A percentile compares a stretch with the other conserved stretches of the same genome.
These are phyloP conservation scores for Cromileptes altivelis DNA, from an alignment of 2,113 vertebrate genomes.

Conservation along the genomic window DNA sequence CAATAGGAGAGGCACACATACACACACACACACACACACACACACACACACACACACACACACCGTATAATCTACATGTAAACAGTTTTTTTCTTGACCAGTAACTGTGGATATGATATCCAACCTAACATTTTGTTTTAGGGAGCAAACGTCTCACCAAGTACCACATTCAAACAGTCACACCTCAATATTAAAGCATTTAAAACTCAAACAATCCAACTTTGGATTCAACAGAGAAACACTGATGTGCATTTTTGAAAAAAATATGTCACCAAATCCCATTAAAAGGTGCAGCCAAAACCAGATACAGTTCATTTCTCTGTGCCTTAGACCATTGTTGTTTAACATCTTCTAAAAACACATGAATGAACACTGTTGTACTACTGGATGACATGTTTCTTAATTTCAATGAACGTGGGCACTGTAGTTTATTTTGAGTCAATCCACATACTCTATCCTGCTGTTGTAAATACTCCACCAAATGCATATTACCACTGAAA, in stretches of 20 bases:
- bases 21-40: not conserved
- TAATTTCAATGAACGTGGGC: not conserved
- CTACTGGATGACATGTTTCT: too few relatives aligned
- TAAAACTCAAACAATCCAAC: not conserved
- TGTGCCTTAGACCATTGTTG: not conserved
- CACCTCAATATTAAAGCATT: not conserved
- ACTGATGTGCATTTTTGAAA: not conserved
- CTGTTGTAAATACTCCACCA: not conserved
- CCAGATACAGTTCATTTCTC: not conserved
- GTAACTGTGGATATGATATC: not conserved
- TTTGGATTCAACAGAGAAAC: not conserved
- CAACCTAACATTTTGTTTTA: too few relatives aligned
- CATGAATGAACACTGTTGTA: not conserved
- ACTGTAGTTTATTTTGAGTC: slow-evolving; percentile 1
- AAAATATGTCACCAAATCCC: not conserved
- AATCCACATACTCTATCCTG: not conserved
- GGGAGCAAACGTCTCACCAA: not conserved
- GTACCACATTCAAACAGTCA: not conserved
- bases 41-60: not conserved
- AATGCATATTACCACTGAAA: not conserved
- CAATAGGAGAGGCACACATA: not conserved
- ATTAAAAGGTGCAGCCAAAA: not conserved
- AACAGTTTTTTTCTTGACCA: not conserved
- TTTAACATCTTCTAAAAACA: not conserved
- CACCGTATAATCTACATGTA: not conserved